These are phyloP conservation scores for Monomorium pharaonis DNA, from an alignment of 1,140 invertebrate species.

Conservation along the genomic window DNA sequence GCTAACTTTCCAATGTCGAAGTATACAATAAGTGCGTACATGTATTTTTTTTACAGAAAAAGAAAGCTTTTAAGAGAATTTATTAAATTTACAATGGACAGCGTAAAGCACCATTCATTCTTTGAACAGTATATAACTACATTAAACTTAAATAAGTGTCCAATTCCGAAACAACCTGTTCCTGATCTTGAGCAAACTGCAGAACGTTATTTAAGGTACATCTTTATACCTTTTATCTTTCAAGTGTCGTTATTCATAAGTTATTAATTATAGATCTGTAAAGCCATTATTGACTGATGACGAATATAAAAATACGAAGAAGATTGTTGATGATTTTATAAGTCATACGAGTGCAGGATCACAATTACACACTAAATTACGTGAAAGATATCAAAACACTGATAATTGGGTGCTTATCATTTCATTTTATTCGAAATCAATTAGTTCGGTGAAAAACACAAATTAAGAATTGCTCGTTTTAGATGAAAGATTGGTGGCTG, in stretches of 20 bases:
- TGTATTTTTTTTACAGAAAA: not conserved
- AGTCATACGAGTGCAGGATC: conserved; percentile 87
- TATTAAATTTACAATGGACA: conserved; percentile 56
- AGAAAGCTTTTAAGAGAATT: no score
- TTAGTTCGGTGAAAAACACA: not conserved
- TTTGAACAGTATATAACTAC: conserved; percentile 71
- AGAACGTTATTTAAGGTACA: conserved; percentile 78
- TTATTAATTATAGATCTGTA: conserved; percentile 85
- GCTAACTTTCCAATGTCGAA: conserved; percentile 32
- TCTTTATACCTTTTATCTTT: not conserved
- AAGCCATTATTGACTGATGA: conserved; percentile 89
- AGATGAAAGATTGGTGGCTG: conserved; percentile 93
- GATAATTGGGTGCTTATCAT: conserved; percentile 77
- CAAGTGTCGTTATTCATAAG: conserved; percentile 16
- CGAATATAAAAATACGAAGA: conserved; percentile 89
- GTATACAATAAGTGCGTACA: conserved; percentile 25
- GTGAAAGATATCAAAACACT: conserved; percentile 76
- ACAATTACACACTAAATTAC: conserved; percentile 87
- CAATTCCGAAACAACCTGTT: conserved; percentile 80
- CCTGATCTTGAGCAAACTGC: conserved; percentile 80
- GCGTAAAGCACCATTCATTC: conserved; percentile 39
- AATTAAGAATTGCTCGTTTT: conserved; percentile 75
- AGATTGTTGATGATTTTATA: conserved; percentile 89
- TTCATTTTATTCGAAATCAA: conserved; percentile 20
- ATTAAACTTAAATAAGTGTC: conserved; percentile 76